These are phyloP conservation scores for Phrynocephalus forsythii DNA, from an alignment of 2,797 vertebrate species.

Conservation along the genomic window DNA sequence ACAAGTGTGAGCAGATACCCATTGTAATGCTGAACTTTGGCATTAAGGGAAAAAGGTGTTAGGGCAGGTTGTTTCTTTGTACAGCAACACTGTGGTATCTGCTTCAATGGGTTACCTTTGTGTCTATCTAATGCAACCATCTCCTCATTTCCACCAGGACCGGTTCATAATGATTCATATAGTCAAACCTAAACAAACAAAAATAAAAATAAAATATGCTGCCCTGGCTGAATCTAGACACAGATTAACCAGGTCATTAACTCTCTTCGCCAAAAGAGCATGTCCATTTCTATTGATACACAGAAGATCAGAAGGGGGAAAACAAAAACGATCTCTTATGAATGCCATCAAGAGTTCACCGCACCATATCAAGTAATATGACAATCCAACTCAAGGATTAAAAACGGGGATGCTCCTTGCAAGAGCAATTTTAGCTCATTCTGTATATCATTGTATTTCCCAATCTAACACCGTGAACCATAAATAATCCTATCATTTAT, in stretches of 20 bases:
- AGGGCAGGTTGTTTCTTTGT: conserved; percentile 40
- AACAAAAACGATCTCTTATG: conserved; percentile 54
- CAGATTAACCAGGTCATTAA: conserved; percentile 54
- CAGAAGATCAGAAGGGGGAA: conserved; percentile 37
- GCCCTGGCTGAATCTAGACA: conserved; percentile 33
- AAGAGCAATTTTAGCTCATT: conserved; percentile 71
- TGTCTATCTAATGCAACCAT: conserved; percentile 35
- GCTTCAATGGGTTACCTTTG: neutral
- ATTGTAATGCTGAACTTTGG: conserved; percentile 32
- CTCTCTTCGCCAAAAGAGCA: conserved; percentile 53
- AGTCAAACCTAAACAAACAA: conserved; percentile 21
- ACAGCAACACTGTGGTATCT: conserved; percentile 33
- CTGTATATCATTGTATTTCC: conserved; percentile 76
- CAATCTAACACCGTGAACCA: conserved; percentile 80
- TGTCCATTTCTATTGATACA: conserved; percentile 60
- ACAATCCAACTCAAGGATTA: conserved; percentile 73
- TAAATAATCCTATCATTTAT: conserved; percentile 86
- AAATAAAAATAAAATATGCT: conserved; percentile 42
- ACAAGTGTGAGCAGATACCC: conserved; percentile 29
- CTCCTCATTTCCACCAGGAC: conserved; percentile 35
- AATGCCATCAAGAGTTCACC: conserved; percentile 67
- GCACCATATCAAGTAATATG: conserved; percentile 62
- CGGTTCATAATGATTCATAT: conserved; percentile 21
- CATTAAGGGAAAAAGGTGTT: conserved; percentile 31
- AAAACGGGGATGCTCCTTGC: conserved; percentile 67